Base-by-base conservation (phyloP, 2,113 vertebrate species). In the Podarcis muralis region DNA sequence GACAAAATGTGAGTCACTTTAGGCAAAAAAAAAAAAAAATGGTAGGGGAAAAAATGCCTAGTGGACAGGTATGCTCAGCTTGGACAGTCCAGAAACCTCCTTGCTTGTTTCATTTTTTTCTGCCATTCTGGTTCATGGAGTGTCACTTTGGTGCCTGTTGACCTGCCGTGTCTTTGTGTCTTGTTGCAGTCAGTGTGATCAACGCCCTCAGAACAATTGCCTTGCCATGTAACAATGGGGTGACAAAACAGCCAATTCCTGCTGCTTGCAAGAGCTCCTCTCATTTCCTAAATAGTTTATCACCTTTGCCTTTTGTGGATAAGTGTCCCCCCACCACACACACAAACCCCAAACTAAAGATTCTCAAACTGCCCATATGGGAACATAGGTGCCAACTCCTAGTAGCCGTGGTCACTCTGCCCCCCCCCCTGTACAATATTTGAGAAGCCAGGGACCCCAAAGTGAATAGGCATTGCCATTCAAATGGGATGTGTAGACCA, bases 1-100 rank as follows among this genome's bases (percentile, higher is more conserved):
- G 87, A 87, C 88, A 87, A 87, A 93, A 87, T 80, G 87, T 75
- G 81, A 94, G 85, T 68, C 81, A 88, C 91, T 92, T 94, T 93
- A 89, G 77, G 90, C 4, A 16, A 12, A 16, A 3, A 12, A n/a
- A n/a, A 16, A 12, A 16, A 3, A 16, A 62, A 88, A 88, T 93
- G 6, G 0, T 68, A 89, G 86, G 35, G 75, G 25, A 18, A 6
- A 1, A 35, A 40, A 23, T 76, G 72, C 76, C 40, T 74, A 35
- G 66, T 82, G 91, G 88, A 90, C 75, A 84, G 6, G 11, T 76
- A 89, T 88, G 66, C 2, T 0, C n/a, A 78, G 12, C 85, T 87
- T 75, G 82, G 86, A 87, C 89, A 16, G n/a, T 80, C 11, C n/a
- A 32, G 5, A 59, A 90, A 87, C 69, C 82, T 59, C 82, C 86